Evolutionary conservation across 2,888 invertebrate genomes (phyloP).

Genomic region (Lordiphosa fenestrarum): DNA sequence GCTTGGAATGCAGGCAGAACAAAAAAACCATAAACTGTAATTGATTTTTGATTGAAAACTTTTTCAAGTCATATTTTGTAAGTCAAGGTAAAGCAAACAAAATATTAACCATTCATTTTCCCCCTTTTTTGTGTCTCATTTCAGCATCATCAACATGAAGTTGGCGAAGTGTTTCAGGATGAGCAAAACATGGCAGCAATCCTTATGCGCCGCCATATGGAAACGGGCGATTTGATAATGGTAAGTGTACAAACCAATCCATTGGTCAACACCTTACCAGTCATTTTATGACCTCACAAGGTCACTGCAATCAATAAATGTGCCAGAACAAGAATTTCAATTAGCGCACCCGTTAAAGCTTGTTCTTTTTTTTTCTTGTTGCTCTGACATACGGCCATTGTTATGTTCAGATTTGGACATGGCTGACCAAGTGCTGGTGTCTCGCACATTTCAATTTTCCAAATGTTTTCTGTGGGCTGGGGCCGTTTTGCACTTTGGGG

Average conservation of each 20-base stretch:
- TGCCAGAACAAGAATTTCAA: conserved; percentile 59
- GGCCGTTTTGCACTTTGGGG: conserved; percentile 27
- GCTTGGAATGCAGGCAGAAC: conserved; percentile 47
- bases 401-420: conserved; percentile 30
- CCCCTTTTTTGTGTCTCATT: conserved; percentile 12
- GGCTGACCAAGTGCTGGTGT: conserved; percentile 23
- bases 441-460: conserved; percentile 23
- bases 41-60: conserved; percentile 33
- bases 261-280: background rate
- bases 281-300: conserved; percentile 36
- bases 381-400: conserved; percentile 50
- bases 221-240: conserved; percentile 90
- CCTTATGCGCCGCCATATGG: conserved; percentile 89
- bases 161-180: conserved; percentile 94
- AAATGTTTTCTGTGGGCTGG: conserved; percentile 36
- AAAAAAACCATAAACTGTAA: conserved; percentile 24
- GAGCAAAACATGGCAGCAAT: conserved; percentile 92
- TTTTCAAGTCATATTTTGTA: background rate
- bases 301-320: conserved; percentile 47
- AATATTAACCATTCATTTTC: background rate
- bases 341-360: conserved; percentile 25
- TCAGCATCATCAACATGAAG: conserved; percentile 80
- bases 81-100: too few species aligned
- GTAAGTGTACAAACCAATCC: conserved; percentile 82
- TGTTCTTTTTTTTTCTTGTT: conserved; percentile 27